phyloP scores from a whole-genome alignment of 2,888 invertebrate genomes.

The Epinotia demarniana region DNA sequence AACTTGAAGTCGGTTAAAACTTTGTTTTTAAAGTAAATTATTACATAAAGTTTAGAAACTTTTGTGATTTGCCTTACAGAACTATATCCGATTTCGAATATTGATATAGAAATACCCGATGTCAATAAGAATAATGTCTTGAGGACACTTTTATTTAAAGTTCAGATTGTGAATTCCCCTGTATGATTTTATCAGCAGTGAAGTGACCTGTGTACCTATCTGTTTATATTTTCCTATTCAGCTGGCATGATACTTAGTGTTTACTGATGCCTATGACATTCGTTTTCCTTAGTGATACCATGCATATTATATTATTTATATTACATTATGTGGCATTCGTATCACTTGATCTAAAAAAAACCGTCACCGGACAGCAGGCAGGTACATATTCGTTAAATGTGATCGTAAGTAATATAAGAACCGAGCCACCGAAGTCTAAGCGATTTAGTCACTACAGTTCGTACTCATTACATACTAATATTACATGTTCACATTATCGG shows the following conservation, averaged over 20 bases:
- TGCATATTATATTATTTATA: neutral
- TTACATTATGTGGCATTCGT: neutral
- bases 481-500: too few relatives aligned
- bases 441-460: too few relatives aligned
- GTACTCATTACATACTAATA: too few relatives aligned
- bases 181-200: neutral
- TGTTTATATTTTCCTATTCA: neutral
- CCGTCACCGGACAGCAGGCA: too few relatives aligned
- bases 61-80: too few relatives aligned
- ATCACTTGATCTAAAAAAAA: too few relatives aligned
- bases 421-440: too few relatives aligned
- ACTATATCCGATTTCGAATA: neutral
- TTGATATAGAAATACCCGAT: slow-evolving; percentile 4
- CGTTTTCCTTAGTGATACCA: neutral
- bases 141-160: neutral
- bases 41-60: too few relatives aligned
- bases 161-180: neutral
- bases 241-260: neutral
- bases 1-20: too few relatives aligned
- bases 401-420: too few relatives aligned
- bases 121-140: slow-evolving; percentile 10
- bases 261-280: neutral
- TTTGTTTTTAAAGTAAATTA: too few relatives aligned
- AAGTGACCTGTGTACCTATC: neutral
- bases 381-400: too few relatives aligned